Conservation (phyloP, 2,113 vertebrate species). For the Nannospalax galili region DNA sequence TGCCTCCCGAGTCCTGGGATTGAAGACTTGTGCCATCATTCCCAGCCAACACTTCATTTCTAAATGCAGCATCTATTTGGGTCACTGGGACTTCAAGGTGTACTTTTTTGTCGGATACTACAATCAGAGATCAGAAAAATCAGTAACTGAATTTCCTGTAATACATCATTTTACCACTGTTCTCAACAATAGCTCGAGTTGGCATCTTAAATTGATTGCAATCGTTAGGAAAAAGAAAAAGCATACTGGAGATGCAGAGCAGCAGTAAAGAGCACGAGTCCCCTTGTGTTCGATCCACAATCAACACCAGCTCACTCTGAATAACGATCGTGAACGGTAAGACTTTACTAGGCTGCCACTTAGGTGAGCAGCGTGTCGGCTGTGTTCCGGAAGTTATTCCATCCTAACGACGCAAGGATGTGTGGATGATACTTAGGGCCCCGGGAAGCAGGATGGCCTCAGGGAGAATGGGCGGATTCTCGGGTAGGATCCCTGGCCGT, state of each 20-base stretch:
- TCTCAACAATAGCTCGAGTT: not conserved
- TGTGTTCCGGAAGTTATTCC: not conserved
- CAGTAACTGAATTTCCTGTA: constrained; percentile 27
- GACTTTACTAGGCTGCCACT: not conserved
- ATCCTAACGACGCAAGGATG: too few relatives aligned
- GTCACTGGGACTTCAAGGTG: not conserved
- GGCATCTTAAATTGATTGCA: not conserved
- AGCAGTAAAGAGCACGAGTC: too few relatives aligned
- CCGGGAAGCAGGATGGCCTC: too few relatives aligned
- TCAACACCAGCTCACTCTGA: not conserved
- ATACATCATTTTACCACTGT: not conserved
- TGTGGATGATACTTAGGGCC: too few relatives aligned
- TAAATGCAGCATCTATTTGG: not conserved
- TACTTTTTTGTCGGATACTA: not conserved
- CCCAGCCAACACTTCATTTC: not conserved
- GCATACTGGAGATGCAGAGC: not conserved
- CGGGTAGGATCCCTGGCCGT: too few relatives aligned
- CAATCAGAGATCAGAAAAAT: not conserved
- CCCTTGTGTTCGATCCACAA: not conserved
- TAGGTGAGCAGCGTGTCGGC: not conserved
- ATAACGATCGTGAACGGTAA: too few relatives aligned
- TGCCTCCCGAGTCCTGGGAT: not conserved
- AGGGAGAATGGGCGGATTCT: too few relatives aligned
- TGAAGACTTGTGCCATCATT: not conserved
- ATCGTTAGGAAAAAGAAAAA: not conserved